Evolutionary conservation across 1,140 invertebrate species (phyloP), one percentile per base, ranked within the genome.

Genomic region (Anastrepha ludens): DNA sequence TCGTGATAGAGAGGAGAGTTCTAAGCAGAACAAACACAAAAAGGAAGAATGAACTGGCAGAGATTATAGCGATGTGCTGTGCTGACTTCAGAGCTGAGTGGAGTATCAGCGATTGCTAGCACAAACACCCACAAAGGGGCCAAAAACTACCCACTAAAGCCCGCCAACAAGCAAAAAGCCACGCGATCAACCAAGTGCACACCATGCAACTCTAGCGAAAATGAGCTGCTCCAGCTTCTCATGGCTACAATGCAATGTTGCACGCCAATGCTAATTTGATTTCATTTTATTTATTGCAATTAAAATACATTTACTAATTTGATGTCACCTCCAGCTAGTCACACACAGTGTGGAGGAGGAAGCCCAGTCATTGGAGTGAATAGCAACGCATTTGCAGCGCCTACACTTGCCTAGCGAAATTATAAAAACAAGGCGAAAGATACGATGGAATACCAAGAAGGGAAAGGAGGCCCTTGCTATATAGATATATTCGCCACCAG

Each of bases 291-390:
- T 81, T 81, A 81, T 81, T 9, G 47, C 74, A 81, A 81, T 81
- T 81, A 81, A 81, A 81, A 81, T 55, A 81, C 74, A 81, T 81
- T 55, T 81, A 81, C 74, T 81, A 81, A 81, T 81, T 81, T 81
- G 74, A 81, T 81, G 74, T 47, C 74, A 81, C 47, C 44, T 29
- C n/a, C 47, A 81, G 29, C 50, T 55, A 74, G 67, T 74, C 5
- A 74, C 13, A 41, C 2, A 17, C 3, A 6, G 41, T 17, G 41
- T 47, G 47, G 7, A 58, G 20, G 74, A 20, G 44, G 20, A 17
- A 20, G 47, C 67, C 44, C 41, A 29, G 9, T 11, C 20, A 11
- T 67, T 47, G 11, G 17, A 44, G 41, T 15, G 9, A 74, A 74
- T 47, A 17, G 67, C 9, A 74, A 11, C 29, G 65, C 29, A 29